Percentiles rank a stretch among this genome's conserved stretches.
These are phyloP conservation scores for Silurus glanis DNA, from an alignment of 2,113 vertebrate species.

Conservation along the genomic window DNA sequence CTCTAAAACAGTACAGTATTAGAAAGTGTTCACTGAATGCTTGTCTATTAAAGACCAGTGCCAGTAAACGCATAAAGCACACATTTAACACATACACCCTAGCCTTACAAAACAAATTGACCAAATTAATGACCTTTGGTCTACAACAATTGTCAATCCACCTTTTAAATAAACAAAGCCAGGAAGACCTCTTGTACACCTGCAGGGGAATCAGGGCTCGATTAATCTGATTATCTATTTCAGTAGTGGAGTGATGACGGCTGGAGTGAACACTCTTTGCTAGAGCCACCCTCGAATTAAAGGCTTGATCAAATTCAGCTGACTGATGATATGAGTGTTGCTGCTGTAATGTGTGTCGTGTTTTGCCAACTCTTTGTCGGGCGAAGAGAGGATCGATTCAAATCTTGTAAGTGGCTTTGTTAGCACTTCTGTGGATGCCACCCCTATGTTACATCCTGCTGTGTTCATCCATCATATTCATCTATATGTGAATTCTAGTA, in stretches of 20 bases:
- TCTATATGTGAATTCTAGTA: conserved; percentile 7
- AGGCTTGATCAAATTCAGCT: conserved; percentile 50
- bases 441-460: conserved; percentile 6
- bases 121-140: neutral
- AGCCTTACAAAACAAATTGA: neutral
- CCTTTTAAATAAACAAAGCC: conserved; percentile 18
- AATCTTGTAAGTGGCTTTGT: conserved; percentile 51
- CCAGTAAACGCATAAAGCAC: neutral
- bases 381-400: conserved; percentile 45
- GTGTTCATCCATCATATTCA: conserved; percentile 13
- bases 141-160: neutral
- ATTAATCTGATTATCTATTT: conserved; percentile 37
- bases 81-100: neutral
- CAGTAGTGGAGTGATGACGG: conserved; percentile 16
- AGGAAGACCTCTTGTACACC: conserved; percentile 19
- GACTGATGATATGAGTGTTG: conserved; percentile 45
- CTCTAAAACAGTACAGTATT: neutral
- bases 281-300: conserved; percentile 39
- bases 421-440: conserved; percentile 44
- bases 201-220: conserved; percentile 14
- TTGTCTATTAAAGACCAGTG: neutral
- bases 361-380: conserved; percentile 50
- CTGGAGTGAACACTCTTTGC: conserved; percentile 29
- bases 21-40: neutral
- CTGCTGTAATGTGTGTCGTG: conserved; percentile 46